These are phyloP conservation scores for Caenorhabditis zanzibari DNA, from an alignment of 2,888 invertebrate species.

Conservation along the genomic window DNA sequence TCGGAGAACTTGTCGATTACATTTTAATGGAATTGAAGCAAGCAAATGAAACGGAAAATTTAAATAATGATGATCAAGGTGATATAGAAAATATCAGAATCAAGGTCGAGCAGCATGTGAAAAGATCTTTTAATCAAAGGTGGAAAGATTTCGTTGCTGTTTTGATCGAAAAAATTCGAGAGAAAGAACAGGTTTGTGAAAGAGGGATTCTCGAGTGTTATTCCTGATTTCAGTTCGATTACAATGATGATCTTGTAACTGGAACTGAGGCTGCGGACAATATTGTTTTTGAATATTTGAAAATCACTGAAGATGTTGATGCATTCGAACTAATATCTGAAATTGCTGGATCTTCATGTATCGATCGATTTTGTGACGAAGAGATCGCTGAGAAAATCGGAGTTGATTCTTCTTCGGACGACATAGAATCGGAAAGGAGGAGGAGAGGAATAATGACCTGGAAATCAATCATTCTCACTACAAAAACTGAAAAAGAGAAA, in stretches of 20 bases:
- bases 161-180: slow-evolving; percentile 37
- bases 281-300: slow-evolving; percentile 54
- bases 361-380: slow-evolving; percentile 58
- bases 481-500: slow-evolving; percentile 54
- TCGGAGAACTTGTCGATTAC: slow-evolving; percentile 32
- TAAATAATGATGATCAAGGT: slow-evolving; percentile 1
- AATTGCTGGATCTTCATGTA: slow-evolving; percentile 17
- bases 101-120: slow-evolving; percentile 4
- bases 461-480: slow-evolving; percentile 58
- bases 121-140: slow-evolving; percentile 36
- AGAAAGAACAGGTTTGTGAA: slow-evolving; percentile 18
- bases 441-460: slow-evolving; percentile 45
- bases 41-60: background rate
- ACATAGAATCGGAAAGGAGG: slow-evolving; percentile 25
- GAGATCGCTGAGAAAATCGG: slow-evolving; percentile 47
- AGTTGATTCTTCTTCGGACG: slow-evolving; percentile 8
- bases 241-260: slow-evolving; percentile 19
- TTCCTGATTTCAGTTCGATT: slow-evolving; percentile 23
- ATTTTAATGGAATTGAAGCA: slow-evolving; percentile 10
- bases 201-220: background rate
- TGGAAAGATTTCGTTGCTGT: slow-evolving; percentile 54
- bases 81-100: slow-evolving; percentile 35
- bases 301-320: slow-evolving; percentile 29
- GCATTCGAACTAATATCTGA: slow-evolving; percentile 60
- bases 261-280: slow-evolving; percentile 38